A percentile compares a stretch with the other conserved stretches of the same genome.
Evolutionary conservation across 2,797 vertebrate genomes (phyloP).

Genomic region (Tadarida brasiliensis): DNA sequence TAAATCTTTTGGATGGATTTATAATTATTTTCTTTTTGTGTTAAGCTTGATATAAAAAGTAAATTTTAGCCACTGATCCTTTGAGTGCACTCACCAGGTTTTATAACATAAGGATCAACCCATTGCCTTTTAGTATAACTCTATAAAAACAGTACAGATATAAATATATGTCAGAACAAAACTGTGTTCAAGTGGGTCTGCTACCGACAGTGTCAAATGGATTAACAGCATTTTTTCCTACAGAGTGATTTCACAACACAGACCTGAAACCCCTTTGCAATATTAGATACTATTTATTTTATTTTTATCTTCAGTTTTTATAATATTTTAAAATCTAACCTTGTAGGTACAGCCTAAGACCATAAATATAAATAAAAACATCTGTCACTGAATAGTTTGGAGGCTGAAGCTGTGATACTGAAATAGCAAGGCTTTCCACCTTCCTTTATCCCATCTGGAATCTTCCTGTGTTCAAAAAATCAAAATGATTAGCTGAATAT

Average conservation of each 20-base stretch:
- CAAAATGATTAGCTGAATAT: background rate
- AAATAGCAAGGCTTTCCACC: background rate
- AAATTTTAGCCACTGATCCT: background rate
- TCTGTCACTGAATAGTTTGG: background rate
- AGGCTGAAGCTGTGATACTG: background rate
- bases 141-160: background rate
- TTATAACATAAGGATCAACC: background rate
- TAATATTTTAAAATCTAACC: background rate
- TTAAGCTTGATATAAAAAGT: background rate
- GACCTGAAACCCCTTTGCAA: background rate
- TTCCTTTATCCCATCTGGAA: background rate
- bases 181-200: background rate
- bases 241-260: background rate
- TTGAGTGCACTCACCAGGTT: background rate
- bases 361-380: background rate
- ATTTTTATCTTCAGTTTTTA: constrained; percentile 34
- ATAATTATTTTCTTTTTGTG: constrained; percentile 20
- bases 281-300: background rate
- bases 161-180: background rate
- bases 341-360: background rate
- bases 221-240: background rate
- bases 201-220: background rate
- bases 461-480: background rate
- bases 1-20: background rate
- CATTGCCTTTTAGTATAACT: background rate